Percentiles rank a stretch among this genome's conserved stretches.
phyloP scores from a whole-genome alignment of 92 coral and sea anemone genomes.

The Palythoa caribaeorum region DNA sequence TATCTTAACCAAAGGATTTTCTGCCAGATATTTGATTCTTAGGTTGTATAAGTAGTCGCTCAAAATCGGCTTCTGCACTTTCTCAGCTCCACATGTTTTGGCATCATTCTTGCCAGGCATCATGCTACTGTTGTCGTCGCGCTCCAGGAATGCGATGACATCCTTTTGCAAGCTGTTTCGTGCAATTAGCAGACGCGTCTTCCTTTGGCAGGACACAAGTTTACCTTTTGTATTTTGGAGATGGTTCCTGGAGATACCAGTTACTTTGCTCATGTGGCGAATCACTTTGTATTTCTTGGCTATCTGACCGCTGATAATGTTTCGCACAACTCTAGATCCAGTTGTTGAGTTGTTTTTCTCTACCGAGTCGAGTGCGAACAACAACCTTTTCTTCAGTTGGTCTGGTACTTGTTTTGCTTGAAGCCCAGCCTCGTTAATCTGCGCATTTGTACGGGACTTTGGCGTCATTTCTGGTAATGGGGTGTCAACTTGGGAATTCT shows the following conservation, averaged over 20 bases:
- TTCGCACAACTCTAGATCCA: conserved; percentile 44
- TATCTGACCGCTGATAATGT: conserved; percentile 46
- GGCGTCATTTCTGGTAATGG: conserved; percentile 46
- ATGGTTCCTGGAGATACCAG: conserved; percentile 54
- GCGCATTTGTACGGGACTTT: conserved; percentile 46
- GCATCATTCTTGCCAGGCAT: conserved; percentile 68
- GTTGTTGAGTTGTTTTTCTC: conserved; percentile 22
- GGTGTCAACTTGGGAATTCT: background rate
- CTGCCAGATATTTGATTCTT: conserved; percentile 51
- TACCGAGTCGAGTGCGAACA: conserved; percentile 50
- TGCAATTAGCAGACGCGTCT: conserved; percentile 35
- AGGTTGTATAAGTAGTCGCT: conserved; percentile 57
- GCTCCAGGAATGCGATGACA: conserved; percentile 56
- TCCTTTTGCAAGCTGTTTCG: conserved; percentile 7
- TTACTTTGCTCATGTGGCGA: conserved; percentile 39
- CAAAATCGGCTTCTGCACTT: conserved; percentile 58
- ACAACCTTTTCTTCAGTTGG: conserved; percentile 49
- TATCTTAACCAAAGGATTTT: conserved; percentile 51
- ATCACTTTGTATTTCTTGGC: conserved; percentile 48
- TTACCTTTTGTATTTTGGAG: conserved; percentile 45
- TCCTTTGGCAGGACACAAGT: conserved; percentile 31
- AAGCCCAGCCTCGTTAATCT: conserved; percentile 47
- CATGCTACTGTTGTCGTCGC: conserved; percentile 64
- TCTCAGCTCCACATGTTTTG: conserved; percentile 46
- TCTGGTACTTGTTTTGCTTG: conserved; percentile 14